Conservation (phyloP, 2,888 invertebrate genomes). For the Chrysolina haemoptera region DNA sequence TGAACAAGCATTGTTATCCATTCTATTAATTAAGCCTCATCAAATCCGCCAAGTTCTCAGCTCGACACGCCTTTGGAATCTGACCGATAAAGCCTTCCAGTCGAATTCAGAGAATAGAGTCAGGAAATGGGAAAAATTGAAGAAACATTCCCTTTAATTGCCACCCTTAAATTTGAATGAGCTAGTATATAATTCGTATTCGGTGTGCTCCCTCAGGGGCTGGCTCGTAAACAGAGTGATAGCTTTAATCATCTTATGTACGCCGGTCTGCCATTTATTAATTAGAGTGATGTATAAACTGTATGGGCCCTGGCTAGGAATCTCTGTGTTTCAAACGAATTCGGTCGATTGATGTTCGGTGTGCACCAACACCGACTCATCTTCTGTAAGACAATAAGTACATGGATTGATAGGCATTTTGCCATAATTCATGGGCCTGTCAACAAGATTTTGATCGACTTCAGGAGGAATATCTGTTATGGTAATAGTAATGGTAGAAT, state of each 20-base stretch:
- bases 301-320: constrained; percentile 62
- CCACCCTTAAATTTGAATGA: constrained; percentile 27
- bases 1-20: background rate
- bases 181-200: constrained; percentile 33
- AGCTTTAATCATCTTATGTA: constrained; percentile 61
- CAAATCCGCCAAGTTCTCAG: background rate
- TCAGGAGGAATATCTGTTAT: too few relatives aligned
- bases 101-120: constrained; percentile 11
- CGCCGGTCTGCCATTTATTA: constrained; percentile 67
- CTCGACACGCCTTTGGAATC: constrained; percentile 12
- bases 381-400: constrained; percentile 58
- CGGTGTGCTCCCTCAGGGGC: constrained; percentile 43
- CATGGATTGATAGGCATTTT: constrained; percentile 65
- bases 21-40: background rate
- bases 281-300: constrained; percentile 68
- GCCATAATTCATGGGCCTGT: constrained; percentile 53
- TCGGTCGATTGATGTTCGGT: constrained; percentile 62
- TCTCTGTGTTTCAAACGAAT: constrained; percentile 63
- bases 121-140: constrained; percentile 26
- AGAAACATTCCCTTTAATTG: constrained; percentile 30
- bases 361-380: constrained; percentile 30
- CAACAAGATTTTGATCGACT: constrained; percentile 37
- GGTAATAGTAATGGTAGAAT: too few relatives aligned
- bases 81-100: constrained; percentile 6
- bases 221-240: constrained; percentile 45